phyloP scores from a whole-genome alignment of 2,888 invertebrate genomes.

The Hipparchia semele region DNA sequence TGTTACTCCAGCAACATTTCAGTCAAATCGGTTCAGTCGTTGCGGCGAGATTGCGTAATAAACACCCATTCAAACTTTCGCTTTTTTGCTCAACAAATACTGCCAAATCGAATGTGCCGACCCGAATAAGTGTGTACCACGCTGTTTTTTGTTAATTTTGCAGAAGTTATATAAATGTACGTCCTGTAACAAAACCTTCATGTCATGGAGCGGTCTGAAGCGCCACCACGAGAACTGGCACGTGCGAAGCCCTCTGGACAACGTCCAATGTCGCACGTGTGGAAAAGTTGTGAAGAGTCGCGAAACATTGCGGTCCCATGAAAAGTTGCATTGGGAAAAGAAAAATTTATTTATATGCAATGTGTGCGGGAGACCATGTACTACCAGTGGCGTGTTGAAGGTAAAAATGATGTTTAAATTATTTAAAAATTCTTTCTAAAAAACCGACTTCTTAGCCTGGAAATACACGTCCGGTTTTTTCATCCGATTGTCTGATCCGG shows the following conservation, averaged over 20 bases:
- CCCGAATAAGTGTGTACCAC: neutral
- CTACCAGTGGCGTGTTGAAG: slow-evolving; percentile 57
- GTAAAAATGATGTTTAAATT: slow-evolving; percentile 41
- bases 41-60: no score
- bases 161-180: slow-evolving; percentile 53
- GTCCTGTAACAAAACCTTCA: slow-evolving; percentile 66
- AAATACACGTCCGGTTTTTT: no score
- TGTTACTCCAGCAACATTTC: no score
- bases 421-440: no score
- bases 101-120: no score
- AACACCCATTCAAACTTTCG: no score
- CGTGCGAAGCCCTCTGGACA: slow-evolving; percentile 53
- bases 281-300: slow-evolving; percentile 66
- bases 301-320: slow-evolving; percentile 63
- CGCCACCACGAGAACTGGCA: slow-evolving; percentile 67
- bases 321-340: slow-evolving; percentile 55
- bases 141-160: slow-evolving; percentile 13
- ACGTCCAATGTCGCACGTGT: slow-evolving; percentile 62
- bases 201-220: slow-evolving; percentile 65
- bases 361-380: slow-evolving; percentile 68
- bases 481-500: no score
- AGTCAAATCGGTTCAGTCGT: no score
- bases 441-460: no score
- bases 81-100: no score
- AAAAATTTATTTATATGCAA: slow-evolving; percentile 63